phyloP scores from a whole-genome alignment of 1,140 invertebrate genomes.

The Camponotus pennsylvanicus region DNA sequence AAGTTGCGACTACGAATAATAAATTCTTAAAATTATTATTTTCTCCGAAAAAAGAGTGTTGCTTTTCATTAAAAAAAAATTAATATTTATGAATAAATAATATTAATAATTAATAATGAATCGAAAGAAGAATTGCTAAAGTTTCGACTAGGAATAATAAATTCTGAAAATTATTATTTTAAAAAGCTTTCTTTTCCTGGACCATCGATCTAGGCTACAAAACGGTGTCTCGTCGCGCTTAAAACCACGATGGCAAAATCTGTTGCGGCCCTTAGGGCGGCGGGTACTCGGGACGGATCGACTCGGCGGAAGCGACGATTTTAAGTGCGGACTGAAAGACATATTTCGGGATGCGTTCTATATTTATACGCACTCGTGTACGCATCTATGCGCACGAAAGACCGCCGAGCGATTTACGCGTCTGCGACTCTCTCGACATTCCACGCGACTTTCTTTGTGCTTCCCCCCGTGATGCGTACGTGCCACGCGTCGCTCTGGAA shows the following conservation, averaged over 20 bases:
- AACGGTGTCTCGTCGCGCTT: neutral
- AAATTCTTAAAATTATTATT: neutral
- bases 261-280: constrained; percentile 56
- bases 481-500: constrained; percentile 33
- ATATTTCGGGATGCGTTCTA: constrained; percentile 81
- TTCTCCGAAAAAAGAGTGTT: neutral
- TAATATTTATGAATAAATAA: no score
- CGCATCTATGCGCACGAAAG: constrained; percentile 75
- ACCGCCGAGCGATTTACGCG: constrained; percentile 84
- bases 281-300: constrained; percentile 30
- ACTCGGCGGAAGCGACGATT: constrained; percentile 78
- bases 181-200: no score
- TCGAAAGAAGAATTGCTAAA: neutral
- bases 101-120: no score
- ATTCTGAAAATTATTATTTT: neutral
- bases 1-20: neutral
- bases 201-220: neutral
- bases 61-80: no score
- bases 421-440: constrained; percentile 83
- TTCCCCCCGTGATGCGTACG: constrained; percentile 57
- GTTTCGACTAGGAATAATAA: neutral
- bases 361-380: constrained; percentile 76
- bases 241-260: neutral
- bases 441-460: constrained; percentile 81
- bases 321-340: constrained; percentile 75